These are phyloP conservation scores for Allygus modestus DNA, from an alignment of 2,888 invertebrate species.

Conservation along the genomic window DNA sequence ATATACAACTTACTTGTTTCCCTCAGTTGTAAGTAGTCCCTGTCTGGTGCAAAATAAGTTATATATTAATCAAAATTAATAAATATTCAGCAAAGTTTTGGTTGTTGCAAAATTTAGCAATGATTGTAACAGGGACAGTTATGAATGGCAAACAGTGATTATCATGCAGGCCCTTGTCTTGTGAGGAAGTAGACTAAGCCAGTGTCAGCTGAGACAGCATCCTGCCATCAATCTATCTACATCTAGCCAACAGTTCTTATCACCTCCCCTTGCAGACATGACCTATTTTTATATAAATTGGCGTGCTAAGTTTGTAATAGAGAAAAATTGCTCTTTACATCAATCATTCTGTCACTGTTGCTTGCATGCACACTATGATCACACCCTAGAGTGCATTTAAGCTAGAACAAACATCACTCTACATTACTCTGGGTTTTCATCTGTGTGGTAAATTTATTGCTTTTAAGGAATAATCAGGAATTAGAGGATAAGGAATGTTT, in stretches of 20 bases:
- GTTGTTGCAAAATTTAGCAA: not conserved
- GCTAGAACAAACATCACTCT: no score
- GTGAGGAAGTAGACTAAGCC: not conserved
- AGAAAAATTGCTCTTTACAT: slow-evolving; percentile 26
- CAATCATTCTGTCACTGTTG: not conserved
- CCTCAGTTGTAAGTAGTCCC: no score
- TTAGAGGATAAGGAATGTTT: no score
- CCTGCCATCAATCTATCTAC: slow-evolving; percentile 33
- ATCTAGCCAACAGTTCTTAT: slow-evolving; percentile 4
- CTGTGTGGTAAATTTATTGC: no score
- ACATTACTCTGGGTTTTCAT: no score
- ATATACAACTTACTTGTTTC: no score
- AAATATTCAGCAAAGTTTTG: no score
- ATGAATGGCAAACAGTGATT: not conserved
- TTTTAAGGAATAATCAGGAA: no score
- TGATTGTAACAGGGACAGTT: not conserved
- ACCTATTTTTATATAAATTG: slow-evolving; percentile 26
- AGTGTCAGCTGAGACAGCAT: not conserved
- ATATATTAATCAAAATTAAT: no score
- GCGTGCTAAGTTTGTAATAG: not conserved
- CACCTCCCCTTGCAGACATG: not conserved
- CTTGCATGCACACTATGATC: not conserved
- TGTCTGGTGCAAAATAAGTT: no score
- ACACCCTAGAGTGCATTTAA: no score
- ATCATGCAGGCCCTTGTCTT: not conserved